Evolutionary conservation across 2,797 vertebrate species (phyloP), one percentile per base, ranked within the genome.

Genomic region (Cirrhinus molitorella): DNA sequence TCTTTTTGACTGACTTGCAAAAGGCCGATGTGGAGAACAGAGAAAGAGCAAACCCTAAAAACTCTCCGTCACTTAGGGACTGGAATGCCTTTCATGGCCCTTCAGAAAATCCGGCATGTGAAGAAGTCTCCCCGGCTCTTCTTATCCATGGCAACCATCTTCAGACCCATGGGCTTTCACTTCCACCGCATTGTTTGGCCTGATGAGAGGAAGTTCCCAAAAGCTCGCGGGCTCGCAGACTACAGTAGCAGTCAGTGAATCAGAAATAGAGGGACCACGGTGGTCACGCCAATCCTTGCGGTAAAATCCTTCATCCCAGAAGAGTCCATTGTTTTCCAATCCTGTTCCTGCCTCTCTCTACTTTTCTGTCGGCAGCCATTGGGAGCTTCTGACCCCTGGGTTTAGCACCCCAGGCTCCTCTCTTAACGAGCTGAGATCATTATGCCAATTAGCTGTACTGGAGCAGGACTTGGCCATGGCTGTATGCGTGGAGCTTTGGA

Each of bases 381-480:
- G 85, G 71, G 68, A 66, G 34, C 68, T 84, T 85, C 65, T 37
- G 51, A 89, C 86, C 89, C 78, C 88, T 16, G 66, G 72, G 66
- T 73, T 70, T 49, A 72, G 55, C 83, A 72, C 85, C 82, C 79
- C 59, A 43, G 85, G 87, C 80, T 71, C 80, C 57, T 85, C 73
- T 80, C 82, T 79, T 84, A 87, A 90, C 71, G 83, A 87, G 55
- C 80, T 59, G 78, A 82, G 55, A 87, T 84, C 83, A 86, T 87
- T 88, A 76, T 67, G 68, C 76, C 85, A 89, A 90, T 92, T 88
- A 90, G 61, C 77, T 77, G 65, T 80, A 82, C 81, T 59, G 67
- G 84, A 88, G 85, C 85, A 81, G 84, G 79, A 23, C 68, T 86
- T 70, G 65, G 57, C 83, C 10, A 31, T 57, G 51, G 80, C 53